Evolutionary conservation across 2,888 invertebrate genomes (phyloP).

Genomic region (Eilema griseolum): DNA sequence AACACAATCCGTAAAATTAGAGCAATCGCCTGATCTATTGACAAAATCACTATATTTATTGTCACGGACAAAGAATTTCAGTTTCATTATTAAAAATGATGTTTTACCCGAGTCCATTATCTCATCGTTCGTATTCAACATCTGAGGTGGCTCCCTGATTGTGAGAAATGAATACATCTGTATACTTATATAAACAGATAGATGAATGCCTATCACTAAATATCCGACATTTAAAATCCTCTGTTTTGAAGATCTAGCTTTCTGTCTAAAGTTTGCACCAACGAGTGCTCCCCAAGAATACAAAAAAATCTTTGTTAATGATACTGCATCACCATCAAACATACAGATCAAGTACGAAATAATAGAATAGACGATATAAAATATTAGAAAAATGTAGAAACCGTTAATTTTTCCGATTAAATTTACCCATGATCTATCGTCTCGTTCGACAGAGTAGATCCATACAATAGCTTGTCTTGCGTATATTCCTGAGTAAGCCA

Average conservation of each 20-base stretch:
- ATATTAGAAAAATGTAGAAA: conserved; percentile 68
- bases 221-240: conserved; percentile 67
- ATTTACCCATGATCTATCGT: conserved; percentile 65
- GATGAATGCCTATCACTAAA: conserved; percentile 66
- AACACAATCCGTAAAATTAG: conserved; percentile 60
- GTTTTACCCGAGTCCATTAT: conserved; percentile 63
- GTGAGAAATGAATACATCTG: conserved; percentile 75
- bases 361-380: conserved; percentile 63
- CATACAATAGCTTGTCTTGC: conserved; percentile 65
- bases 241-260: conserved; percentile 67
- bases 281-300: conserved; percentile 71
- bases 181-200: conserved; percentile 67
- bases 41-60: conserved; percentile 60
- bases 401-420: conserved; percentile 62
- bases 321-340: conserved; percentile 58
- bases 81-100: conserved; percentile 52
- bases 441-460: conserved; percentile 68
- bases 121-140: conserved; percentile 63
- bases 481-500: conserved; percentile 74
- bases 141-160: conserved; percentile 65
- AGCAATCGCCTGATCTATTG: conserved; percentile 63
- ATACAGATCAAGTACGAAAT: conserved; percentile 62
- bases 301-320: conserved; percentile 59
- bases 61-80: conserved; percentile 67
- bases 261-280: conserved; percentile 61